phyloP scores from a whole-genome alignment of 2,113 vertebrate genomes.

The Chamaea fasciata region DNA sequence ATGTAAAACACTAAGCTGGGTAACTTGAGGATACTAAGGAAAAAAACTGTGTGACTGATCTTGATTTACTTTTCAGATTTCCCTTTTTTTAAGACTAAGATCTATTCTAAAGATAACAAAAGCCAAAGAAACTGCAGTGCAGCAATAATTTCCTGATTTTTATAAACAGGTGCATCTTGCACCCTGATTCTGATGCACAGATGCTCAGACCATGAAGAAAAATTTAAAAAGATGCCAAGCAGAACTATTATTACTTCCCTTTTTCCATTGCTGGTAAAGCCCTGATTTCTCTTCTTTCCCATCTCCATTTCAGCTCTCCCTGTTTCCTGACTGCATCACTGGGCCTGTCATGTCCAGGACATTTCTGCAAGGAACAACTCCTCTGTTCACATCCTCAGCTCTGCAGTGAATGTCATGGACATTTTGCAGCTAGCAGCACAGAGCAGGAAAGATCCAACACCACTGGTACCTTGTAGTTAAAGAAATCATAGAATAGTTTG shows the following conservation, averaged over 20 bases:
- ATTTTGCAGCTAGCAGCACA: not conserved
- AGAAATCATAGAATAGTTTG: not conserved
- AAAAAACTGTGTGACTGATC: not conserved
- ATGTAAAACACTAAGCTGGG: not conserved
- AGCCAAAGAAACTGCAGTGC: not conserved
- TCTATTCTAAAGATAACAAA: not conserved
- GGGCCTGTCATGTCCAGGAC: not conserved
- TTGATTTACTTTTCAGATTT: constrained; percentile 3
- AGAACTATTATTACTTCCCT: not conserved
- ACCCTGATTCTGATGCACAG: not conserved
- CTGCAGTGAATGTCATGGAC: not conserved
- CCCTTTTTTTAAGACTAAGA: constrained; percentile 5
- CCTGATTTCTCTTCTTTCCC: not conserved
- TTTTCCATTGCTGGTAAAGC: not conserved
- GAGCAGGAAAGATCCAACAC: not conserved
- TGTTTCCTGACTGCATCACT: not conserved
- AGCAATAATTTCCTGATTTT: not conserved
- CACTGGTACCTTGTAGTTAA: not conserved
- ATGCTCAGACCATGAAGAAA: not conserved
- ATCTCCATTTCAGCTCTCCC: not conserved
- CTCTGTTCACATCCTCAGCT: not conserved
- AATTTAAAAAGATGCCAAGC: not conserved
- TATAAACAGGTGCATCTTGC: not conserved
- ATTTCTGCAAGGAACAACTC: not conserved
- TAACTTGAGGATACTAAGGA: not conserved